Evolutionary conservation across 2,113 vertebrate genomes (phyloP).

Genomic region (Hippolais icterina): DNA sequence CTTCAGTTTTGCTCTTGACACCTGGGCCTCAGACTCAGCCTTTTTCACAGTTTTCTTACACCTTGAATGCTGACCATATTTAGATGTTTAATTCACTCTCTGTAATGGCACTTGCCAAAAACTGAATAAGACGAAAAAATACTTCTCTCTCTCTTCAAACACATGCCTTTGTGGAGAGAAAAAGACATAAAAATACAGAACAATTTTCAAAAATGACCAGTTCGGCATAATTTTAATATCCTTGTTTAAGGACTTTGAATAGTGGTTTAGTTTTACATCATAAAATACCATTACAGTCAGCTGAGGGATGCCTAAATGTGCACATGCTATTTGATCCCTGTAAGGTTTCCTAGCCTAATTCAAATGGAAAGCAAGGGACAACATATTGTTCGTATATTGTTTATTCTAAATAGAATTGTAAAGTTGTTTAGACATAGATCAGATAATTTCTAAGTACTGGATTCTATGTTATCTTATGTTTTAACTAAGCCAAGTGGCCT

Average conservation of each 20-base stretch:
- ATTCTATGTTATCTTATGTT: not conserved
- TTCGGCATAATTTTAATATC: not conserved
- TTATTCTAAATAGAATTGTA: not conserved
- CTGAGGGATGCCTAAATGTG: not conserved
- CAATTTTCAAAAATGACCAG: not conserved
- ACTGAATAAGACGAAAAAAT: not conserved
- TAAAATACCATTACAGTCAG: not conserved
- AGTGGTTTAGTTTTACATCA: not conserved
- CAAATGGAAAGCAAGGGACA: slow-evolving; percentile 11
- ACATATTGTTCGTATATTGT: not conserved
- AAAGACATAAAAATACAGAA: not conserved
- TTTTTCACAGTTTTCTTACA: not conserved
- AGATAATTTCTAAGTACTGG: not conserved
- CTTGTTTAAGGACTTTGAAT: not conserved
- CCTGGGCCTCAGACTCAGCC: not conserved
- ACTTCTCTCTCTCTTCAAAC: not conserved
- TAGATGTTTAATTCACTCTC: not conserved
- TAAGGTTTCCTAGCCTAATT: slow-evolving; percentile 6
- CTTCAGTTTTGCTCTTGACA: not conserved
- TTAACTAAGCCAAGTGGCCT: not conserved
- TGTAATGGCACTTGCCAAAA: not conserved
- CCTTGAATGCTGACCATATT: not conserved
- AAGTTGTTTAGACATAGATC: not conserved
- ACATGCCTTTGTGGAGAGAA: not conserved
- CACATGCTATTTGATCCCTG: not conserved